Evolutionary conservation across 2,113 vertebrate species (phyloP), one percentile per base, ranked within the genome.

Genomic region (Indicator indicator): DNA sequence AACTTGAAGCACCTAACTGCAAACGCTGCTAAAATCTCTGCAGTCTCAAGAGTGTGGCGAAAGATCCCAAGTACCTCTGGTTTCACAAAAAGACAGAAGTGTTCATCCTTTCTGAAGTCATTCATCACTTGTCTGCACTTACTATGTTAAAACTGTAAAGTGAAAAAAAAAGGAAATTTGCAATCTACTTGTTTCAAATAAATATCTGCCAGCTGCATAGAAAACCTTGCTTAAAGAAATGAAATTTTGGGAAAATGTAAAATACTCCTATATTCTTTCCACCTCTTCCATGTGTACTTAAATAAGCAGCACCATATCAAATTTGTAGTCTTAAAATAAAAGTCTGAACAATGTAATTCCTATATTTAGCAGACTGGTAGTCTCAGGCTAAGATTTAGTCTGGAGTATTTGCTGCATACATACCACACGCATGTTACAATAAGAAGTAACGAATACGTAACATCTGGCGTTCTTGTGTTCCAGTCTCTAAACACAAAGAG

Each of bases 301-400:
- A 93, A 89, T 88, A 17, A 87, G 33, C 12, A 59, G 38, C 28
- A 67, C 63, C 48, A 77, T 46, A 89, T 14, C 19, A 91, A 91
- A 83, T 63, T 12, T 76, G 55, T 65, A 79, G 79, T 81, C 63
- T 42, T 70, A 55, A 70, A 88, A 83, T 70, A 55, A 74, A 88
- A 83, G 30, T 70, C 76, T 84, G 83, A 96, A 94, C 78, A 94
- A 94, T 80, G 23, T 67, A 33, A 77, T 89, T 63, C 64, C 78
- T 89, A 78, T 94, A 89, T 88, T 95, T 93, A 94, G 83, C 63
- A 33, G 44, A 60, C 13, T 50, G 55, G 52, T 23, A 68, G 36
- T 64, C 36, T 44, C 27, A 80, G 17, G 82, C 93, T 89, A 94
- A 83, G 33, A 85, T 74, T 80, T 58, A 59, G 55, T 63, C 83